Conservation (phyloP, 2,797 vertebrate species). For the Danio choprae region DNA sequence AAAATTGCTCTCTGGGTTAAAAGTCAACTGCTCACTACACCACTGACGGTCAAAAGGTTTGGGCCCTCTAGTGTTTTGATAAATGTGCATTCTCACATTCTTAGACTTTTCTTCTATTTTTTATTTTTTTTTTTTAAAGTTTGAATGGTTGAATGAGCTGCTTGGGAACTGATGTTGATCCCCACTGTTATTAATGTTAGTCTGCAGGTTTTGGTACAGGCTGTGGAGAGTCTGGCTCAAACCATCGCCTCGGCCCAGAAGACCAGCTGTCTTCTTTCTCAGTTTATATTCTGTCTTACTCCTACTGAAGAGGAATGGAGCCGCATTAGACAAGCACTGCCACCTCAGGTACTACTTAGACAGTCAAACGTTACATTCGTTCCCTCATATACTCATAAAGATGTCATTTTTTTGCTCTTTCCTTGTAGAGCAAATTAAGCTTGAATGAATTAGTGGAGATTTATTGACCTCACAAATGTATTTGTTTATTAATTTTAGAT, state of each 20-base stretch:
- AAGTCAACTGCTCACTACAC: constrained; percentile 81
- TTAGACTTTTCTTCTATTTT: too few relatives aligned
- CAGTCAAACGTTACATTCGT: background rate
- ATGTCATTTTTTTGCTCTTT: too few relatives aligned
- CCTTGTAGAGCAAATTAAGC: too few relatives aligned
- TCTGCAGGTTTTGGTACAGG: constrained; percentile 85
- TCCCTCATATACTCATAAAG: too few relatives aligned
- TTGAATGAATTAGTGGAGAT: too few relatives aligned
- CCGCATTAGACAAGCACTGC: constrained; percentile 80
- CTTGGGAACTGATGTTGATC: constrained; percentile 25
- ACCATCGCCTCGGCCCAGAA: constrained; percentile 76
- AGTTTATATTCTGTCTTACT: constrained; percentile 78
- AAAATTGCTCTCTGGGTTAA: constrained; percentile 88
- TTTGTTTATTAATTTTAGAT: too few relatives aligned
- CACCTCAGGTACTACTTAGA: constrained; percentile 80
- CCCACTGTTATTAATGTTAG: constrained; percentile 71
- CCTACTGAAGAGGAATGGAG: constrained; percentile 85
- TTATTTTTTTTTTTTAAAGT: background rate
- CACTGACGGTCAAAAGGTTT: constrained; percentile 86
- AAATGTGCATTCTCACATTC: background rate
- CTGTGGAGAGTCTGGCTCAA: constrained; percentile 82
- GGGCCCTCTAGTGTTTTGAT: background rate
- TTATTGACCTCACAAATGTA: too few relatives aligned
- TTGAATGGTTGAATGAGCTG: background rate
- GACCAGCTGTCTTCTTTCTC: constrained; percentile 69